Evolutionary conservation across 2,888 invertebrate species (phyloP).

Genomic region (Drosophila diplacantha): DNA sequence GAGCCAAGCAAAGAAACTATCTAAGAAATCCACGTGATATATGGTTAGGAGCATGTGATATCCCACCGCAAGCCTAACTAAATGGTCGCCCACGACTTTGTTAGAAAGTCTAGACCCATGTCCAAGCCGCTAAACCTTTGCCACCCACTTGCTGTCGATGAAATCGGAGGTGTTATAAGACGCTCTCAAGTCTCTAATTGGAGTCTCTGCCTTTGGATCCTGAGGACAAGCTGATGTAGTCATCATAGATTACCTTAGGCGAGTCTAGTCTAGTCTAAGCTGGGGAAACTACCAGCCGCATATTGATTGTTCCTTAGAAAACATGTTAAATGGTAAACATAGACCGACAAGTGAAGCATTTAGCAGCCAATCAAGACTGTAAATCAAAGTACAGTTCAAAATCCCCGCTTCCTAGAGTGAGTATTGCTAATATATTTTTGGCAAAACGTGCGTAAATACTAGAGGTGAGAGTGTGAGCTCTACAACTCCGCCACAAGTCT

Average conservation of each 20-base stretch:
- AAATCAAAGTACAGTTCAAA: not conserved
- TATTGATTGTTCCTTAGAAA: too few species aligned
- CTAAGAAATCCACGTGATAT: conserved; percentile 53
- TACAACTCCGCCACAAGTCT: conserved; percentile 59
- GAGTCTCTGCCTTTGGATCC: not conserved
- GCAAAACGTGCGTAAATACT: conserved; percentile 67
- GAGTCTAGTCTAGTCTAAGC: not conserved
- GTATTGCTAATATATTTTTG: conserved; percentile 7
- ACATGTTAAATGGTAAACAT: conserved; percentile 6
- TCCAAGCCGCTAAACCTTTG: not conserved
- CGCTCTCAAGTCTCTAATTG: not conserved
- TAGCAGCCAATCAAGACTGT: not conserved
- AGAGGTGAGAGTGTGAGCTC: conserved; percentile 49
- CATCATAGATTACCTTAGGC: not conserved
- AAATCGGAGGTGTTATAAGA: conserved; percentile 1
- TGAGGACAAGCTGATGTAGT: not conserved
- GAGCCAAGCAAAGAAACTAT: not conserved
- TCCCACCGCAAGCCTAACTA: conserved; percentile 30
- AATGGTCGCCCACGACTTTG: conserved; percentile 40
- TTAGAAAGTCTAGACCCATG: conserved; percentile 17
- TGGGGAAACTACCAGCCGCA: not conserved
- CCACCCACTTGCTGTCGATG: conserved; percentile 19
- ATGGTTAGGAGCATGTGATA: conserved; percentile 29
- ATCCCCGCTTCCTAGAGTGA: not conserved
- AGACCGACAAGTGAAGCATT: not conserved